Percentiles rank a stretch among this genome's conserved stretches.
Conservation (phyloP, 2,113 vertebrate species). For the Empidonax alnorum region DNA sequence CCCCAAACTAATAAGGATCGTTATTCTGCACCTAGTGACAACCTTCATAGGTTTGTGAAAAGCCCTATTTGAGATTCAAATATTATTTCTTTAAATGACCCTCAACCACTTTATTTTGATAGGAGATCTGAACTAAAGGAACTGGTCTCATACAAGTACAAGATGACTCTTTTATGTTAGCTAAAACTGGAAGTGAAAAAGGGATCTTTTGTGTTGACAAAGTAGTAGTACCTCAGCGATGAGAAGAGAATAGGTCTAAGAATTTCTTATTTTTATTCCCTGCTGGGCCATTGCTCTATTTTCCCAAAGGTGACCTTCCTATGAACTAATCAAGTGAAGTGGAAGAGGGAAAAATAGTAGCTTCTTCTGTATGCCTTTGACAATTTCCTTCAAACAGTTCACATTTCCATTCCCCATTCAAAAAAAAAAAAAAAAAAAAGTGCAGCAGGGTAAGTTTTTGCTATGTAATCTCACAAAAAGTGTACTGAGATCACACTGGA, state of each 20-base stretch:
- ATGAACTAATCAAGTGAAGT: neutral
- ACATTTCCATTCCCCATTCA: neutral
- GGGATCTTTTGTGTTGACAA: neutral
- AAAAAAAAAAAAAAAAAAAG: neutral
- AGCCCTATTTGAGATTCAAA: neutral
- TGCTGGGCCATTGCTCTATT: neutral
- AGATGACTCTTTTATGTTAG: neutral
- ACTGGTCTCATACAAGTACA: neutral
- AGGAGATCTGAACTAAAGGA: neutral
- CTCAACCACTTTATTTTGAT: neutral
- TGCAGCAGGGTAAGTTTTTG: neutral
- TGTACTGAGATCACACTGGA: neutral
- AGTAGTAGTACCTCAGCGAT: neutral
- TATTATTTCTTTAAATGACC: neutral
- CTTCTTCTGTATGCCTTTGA: neutral
- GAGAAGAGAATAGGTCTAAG: neutral
- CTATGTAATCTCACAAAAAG: neutral
- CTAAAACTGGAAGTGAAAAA: rapidly evolving
- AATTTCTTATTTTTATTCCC: neutral
- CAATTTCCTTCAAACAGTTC: neutral
- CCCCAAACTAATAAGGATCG: neutral
- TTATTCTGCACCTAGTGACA: neutral
- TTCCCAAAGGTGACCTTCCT: neutral
- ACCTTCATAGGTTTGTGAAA: neutral
- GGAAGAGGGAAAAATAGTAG: neutral